A percentile compares a stretch with the other conserved stretches of the same genome.
Evolutionary conservation across 35 echinoderm and acorn worm genomes (phyloP).

Genomic region (Amphiura filiformis): DNA sequence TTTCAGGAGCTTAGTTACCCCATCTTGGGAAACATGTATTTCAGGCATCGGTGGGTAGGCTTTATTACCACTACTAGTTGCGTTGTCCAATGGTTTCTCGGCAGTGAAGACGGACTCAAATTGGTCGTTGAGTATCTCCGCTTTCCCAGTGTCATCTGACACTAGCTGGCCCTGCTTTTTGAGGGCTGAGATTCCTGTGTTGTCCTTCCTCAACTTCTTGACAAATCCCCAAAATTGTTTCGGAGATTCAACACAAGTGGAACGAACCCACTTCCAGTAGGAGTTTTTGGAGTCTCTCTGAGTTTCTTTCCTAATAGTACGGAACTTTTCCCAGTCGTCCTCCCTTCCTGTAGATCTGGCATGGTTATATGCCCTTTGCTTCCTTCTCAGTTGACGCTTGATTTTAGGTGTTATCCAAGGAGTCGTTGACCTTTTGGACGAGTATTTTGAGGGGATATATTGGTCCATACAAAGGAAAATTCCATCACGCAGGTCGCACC

Average conservation of each 20-base stretch:
- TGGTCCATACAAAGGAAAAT: neutral
- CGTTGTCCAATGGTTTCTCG: neutral
- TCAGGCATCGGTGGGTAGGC: neutral
- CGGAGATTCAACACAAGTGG: too few species aligned
- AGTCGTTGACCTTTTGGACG: neutral
- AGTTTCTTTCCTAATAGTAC: neutral
- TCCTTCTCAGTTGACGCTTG: neutral
- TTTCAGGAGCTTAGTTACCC: constrained; percentile 1
- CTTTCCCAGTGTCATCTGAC: neutral
- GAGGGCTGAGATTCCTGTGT: neutral
- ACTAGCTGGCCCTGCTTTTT: neutral
- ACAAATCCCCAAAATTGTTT: neutral
- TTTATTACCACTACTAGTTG: neutral
- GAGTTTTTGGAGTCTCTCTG: neutral
- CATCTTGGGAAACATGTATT: neutral
- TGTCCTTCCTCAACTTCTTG: neutral
- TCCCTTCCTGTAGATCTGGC: too few species aligned
- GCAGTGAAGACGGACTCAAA: neutral
- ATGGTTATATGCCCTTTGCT: neutral
- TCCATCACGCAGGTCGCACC: neutral
- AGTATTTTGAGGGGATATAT: neutral
- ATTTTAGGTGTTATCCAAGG: neutral
- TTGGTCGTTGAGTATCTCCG: neutral
- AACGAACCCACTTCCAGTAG: neutral
- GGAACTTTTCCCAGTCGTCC: neutral